Base-by-base conservation (phyloP, 1,140 invertebrate genomes). In the Drosophila bocqueti region DNA sequence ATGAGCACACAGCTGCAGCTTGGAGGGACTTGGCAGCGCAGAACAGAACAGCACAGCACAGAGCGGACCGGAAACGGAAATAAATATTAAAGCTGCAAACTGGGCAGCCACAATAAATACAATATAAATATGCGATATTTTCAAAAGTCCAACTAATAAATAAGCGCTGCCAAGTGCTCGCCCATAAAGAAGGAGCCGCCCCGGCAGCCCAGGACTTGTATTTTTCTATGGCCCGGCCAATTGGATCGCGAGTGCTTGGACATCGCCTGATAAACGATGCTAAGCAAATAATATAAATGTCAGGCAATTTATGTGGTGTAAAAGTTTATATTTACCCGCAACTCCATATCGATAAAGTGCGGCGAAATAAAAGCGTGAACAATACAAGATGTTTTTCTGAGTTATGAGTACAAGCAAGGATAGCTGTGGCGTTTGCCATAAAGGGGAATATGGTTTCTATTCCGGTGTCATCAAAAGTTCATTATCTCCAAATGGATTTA, bases 121-220 rank as follows among this genome's bases (percentile, higher is more conserved):
- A 47, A 73, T 76, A 80, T 78, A 73, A 72, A 79, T 82, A 79
- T 79, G 76, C 76, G 64, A 87, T 87, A 87, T 79, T 87, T 87
- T 84, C 26, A 81, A 89, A 87, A 89, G 84, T 89, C 84, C 82
- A 77, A 69, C 84, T 81, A 89, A 87, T 87, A 87, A 87, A 87
- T 87, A 87, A 89, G 69, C 55, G 16, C 58, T 63, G 64, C 67
- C 83, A 83, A 83, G 72, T 77, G 71, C 45, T 65, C 54, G 63
- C 46, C 77, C 69, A 79, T 81, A 75, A 85, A 79, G 64, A 42
- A 81, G 47, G 9, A 21, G 47, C 21, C 13, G 18, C 16, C 46
- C 9, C 13, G 18, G 54, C 54, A 40, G 29, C 15, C 47, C 3
- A 36, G 31, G 16, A 38, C 55, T 60, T 46, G 43, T 64, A 64